These are phyloP conservation scores for Oncorhynchus mykiss DNA, from an alignment of 2,113 vertebrate species.

Conservation along the genomic window DNA sequence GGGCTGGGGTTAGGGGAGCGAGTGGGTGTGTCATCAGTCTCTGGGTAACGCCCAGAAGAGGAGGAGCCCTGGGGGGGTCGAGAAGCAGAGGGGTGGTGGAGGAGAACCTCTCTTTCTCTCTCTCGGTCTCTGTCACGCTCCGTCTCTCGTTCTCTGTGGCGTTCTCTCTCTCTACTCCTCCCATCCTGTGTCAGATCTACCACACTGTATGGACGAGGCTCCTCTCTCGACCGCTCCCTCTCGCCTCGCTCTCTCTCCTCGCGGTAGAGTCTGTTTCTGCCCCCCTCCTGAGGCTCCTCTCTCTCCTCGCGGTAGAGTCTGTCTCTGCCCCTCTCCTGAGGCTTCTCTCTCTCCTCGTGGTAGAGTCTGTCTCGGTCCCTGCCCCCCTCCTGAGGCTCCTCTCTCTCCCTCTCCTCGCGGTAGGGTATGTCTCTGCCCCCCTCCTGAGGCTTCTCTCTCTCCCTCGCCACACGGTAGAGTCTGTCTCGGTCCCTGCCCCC, in stretches of 20 bases:
- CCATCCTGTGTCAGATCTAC: slow-evolving; percentile 82
- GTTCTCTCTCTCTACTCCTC: slow-evolving; percentile 66
- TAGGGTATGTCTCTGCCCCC: too few relatives aligned
- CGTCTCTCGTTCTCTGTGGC: slow-evolving; percentile 39
- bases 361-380: slow-evolving; percentile 70
- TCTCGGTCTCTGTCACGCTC: slow-evolving; percentile 42
- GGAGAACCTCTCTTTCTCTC: slow-evolving; percentile 42
- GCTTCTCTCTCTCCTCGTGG: slow-evolving; percentile 63
- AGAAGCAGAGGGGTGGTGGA: slow-evolving; percentile 54
- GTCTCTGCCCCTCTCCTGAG: too few relatives aligned
- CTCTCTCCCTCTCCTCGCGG: slow-evolving; percentile 50
- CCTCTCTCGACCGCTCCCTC: slow-evolving; percentile 71
- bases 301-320: slow-evolving; percentile 20
- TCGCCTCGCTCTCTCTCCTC: slow-evolving; percentile 79
- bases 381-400: slow-evolving; percentile 76
- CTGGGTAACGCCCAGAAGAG: slow-evolving; percentile 35
- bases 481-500: too few relatives aligned
- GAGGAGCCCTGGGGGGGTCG: slow-evolving; percentile 43
- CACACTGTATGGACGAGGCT: slow-evolving; percentile 72
- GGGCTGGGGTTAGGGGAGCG: slow-evolving; percentile 1
- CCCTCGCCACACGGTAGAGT: too few relatives aligned
- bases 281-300: slow-evolving; percentile 76
- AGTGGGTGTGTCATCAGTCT: slow-evolving; percentile 64
- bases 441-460: not conserved
- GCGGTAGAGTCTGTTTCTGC: slow-evolving; percentile 68